phyloP scores from a whole-genome alignment of 2,797 vertebrate species.

The Eurystomus glaucurus region DNA sequence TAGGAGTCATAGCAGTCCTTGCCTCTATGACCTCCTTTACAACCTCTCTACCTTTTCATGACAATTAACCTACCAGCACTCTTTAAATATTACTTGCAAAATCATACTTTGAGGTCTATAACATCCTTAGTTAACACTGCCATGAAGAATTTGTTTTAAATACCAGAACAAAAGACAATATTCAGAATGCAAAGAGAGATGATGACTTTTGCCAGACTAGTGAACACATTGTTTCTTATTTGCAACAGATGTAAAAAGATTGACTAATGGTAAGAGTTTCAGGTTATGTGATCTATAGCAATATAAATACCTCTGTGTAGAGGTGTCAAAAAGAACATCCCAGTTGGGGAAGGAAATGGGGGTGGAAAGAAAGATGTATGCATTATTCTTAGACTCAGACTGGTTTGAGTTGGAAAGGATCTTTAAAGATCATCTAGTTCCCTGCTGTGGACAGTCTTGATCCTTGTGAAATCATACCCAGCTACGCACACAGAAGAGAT shows the following conservation, averaged over 20 bases:
- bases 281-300: neutral
- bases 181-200: neutral
- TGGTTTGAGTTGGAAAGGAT: neutral
- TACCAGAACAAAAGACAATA: neutral
- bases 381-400: neutral
- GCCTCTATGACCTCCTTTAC: neutral
- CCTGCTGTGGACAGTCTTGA: rapidly evolving
- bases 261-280: neutral
- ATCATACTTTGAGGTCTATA: neutral
- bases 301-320: neutral
- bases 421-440: neutral
- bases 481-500: neutral
- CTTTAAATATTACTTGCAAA: neutral
- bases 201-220: neutral
- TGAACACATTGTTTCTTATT: neutral
- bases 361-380: neutral
- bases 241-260: neutral
- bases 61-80: neutral
- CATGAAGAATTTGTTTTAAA: neutral
- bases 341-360: neutral
- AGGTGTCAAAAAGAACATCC: neutral
- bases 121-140: neutral
- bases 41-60: neutral
- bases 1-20: neutral
- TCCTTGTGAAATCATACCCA: neutral